Evolutionary conservation across 2,888 invertebrate genomes (phyloP).

Genomic region (Rhagonycha fulva): DNA sequence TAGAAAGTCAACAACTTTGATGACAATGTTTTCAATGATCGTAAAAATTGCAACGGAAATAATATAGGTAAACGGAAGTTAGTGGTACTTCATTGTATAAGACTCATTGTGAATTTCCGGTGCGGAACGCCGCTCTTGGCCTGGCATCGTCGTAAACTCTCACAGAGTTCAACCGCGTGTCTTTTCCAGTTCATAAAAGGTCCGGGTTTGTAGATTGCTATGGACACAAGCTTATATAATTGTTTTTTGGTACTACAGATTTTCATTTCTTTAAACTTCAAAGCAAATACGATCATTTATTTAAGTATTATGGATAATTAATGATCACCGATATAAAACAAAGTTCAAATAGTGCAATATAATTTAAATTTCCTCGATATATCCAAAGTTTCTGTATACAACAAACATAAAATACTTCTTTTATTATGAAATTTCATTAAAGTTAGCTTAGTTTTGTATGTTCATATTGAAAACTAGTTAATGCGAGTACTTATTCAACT

Average conservation of each 20-base stretch:
- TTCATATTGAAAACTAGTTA: background rate
- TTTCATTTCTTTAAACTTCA: slow-evolving; percentile 25
- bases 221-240: slow-evolving; percentile 7
- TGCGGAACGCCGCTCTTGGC: slow-evolving; percentile 37
- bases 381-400: background rate
- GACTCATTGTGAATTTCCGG: slow-evolving; percentile 34
- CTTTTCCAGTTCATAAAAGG: slow-evolving; percentile 25
- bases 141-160: slow-evolving; percentile 28
- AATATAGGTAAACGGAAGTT: slow-evolving; percentile 35
- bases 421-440: background rate
- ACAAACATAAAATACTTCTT: background rate
- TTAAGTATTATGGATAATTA: slow-evolving; percentile 16
- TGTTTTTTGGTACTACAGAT: slow-evolving; percentile 10
- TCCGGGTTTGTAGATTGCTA: slow-evolving; percentile 15
- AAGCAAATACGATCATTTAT: slow-evolving; percentile 26
- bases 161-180: slow-evolving; percentile 25
- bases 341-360: slow-evolving; percentile 33
- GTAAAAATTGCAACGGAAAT: slow-evolving; percentile 30
- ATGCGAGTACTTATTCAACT: background rate
- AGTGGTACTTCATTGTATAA: slow-evolving; percentile 32
- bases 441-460: background rate
- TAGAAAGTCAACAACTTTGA: background rate
- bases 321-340: slow-evolving; percentile 26
- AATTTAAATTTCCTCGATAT: slow-evolving; percentile 26
- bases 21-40: slow-evolving; percentile 3